These are phyloP conservation scores for Caranx ignobilis DNA, from an alignment of 2,113 vertebrate genomes.

Conservation along the genomic window DNA sequence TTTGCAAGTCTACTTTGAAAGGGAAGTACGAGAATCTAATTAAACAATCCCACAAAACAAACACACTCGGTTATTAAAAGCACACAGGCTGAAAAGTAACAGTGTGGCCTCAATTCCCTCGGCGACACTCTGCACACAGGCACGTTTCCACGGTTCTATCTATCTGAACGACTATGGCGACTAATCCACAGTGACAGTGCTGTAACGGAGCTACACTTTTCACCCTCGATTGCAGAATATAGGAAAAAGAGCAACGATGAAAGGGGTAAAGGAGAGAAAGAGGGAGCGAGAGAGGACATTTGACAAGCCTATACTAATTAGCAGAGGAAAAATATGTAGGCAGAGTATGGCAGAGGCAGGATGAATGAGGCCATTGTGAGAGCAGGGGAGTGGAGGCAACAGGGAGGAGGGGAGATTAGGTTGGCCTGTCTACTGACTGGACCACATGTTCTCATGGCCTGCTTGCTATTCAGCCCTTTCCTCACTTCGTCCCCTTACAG, in stretches of 20 bases:
- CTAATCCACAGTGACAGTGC: constrained; percentile 19
- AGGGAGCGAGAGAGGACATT: constrained; percentile 72
- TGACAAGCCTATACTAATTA: constrained; percentile 84
- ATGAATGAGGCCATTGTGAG: constrained; percentile 87
- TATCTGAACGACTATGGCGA: not conserved
- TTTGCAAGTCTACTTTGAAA: constrained; percentile 18
- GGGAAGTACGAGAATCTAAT: constrained; percentile 22
- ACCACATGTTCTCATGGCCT: constrained; percentile 84
- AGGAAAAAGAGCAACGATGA: constrained; percentile 57
- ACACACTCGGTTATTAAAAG: constrained; percentile 31
- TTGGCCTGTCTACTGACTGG: constrained; percentile 78
- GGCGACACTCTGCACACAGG: constrained; percentile 12
- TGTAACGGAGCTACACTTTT: constrained; percentile 22
- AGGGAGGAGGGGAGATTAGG: constrained; percentile 73
- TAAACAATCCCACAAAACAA: constrained; percentile 28
- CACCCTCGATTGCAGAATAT: constrained; percentile 1
- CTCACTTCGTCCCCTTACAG: constrained; percentile 51
- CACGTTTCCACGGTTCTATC: constrained; percentile 5
- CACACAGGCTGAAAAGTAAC: constrained; percentile 30
- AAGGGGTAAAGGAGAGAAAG: constrained; percentile 58
- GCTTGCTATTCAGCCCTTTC: constrained; percentile 73
- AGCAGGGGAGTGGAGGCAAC: constrained; percentile 55
- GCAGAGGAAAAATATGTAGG: constrained; percentile 84
- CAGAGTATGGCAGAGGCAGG: constrained; percentile 79
- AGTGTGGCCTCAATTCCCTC: constrained; percentile 25